phyloP scores from a whole-genome alignment of 1,140 invertebrate species.

The Drosophila mayri region DNA sequence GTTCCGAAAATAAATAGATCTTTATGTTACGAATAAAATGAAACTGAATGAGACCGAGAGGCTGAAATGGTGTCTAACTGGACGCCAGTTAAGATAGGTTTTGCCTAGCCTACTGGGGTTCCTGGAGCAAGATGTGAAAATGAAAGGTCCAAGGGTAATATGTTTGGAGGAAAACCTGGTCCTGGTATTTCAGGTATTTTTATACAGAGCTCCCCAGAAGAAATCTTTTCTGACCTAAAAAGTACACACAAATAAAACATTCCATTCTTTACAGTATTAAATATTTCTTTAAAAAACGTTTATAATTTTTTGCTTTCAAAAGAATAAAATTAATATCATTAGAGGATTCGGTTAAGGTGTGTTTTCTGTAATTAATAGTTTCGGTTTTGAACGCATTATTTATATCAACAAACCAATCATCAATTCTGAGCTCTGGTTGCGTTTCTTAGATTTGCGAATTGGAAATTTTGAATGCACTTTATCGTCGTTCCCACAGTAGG shows the following conservation, averaged over 20 bases:
- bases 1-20: conserved; percentile 51
- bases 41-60: conserved; percentile 50
- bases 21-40: conserved; percentile 64
- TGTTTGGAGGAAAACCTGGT: not conserved
- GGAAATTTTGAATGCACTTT: not conserved
- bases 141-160: not conserved
- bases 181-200: not conserved
- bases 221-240: not conserved
- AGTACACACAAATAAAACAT: no score
- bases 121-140: not conserved
- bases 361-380: no score
- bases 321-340: no score
- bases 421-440: no score
- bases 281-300: no score
- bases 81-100: not conserved
- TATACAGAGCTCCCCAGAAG: not conserved
- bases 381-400: no score
- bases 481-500: conserved; percentile 8
- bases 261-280: no score
- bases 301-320: no score
- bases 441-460: not conserved
- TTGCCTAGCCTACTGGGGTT: conserved; percentile 26
- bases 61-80: not conserved
- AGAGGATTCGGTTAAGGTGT: no score
- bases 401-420: no score